Conservation (phyloP, 2,888 invertebrate genomes). For the Stenolophus ochropezus region DNA sequence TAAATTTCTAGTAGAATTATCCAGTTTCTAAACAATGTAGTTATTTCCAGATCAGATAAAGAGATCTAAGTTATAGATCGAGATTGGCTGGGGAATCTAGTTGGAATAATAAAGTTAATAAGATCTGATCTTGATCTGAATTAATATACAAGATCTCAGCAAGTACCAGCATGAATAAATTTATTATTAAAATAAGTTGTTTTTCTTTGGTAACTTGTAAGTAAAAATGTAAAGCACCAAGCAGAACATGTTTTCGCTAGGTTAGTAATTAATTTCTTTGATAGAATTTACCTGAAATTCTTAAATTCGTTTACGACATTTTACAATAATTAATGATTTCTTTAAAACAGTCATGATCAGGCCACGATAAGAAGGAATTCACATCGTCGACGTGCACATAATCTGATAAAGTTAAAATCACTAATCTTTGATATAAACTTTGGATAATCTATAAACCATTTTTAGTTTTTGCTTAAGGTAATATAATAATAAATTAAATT, state of each 20-base stretch:
- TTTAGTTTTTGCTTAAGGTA: too few species aligned
- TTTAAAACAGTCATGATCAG: neutral
- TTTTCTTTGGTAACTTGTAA: neutral
- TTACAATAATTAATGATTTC: constrained; percentile 2
- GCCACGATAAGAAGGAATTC: too few species aligned
- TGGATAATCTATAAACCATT: too few species aligned
- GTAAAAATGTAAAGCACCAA: neutral
- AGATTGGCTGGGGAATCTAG: neutral
- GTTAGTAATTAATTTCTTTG: constrained; percentile 7
- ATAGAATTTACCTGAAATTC: neutral
- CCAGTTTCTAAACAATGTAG: constrained; percentile 32
- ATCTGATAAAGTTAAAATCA: too few species aligned
- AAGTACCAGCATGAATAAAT: neutral
- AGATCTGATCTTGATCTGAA: constrained; percentile 30
- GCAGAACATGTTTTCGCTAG: neutral
- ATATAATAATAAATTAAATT: too few species aligned
- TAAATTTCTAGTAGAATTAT: constrained; percentile 3
- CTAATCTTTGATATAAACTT: too few species aligned
- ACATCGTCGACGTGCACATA: too few species aligned
- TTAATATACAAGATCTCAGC: neutral
- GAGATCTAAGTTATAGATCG: constrained; percentile 22
- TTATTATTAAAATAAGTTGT: constrained; percentile 10
- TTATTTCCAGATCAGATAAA: constrained; percentile 33
- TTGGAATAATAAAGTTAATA: constrained; percentile 37
- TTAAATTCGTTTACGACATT: constrained; percentile 2